These are phyloP conservation scores for Drosophila stalkeri DNA, from an alignment of 2,888 invertebrate species.

Conservation along the genomic window DNA sequence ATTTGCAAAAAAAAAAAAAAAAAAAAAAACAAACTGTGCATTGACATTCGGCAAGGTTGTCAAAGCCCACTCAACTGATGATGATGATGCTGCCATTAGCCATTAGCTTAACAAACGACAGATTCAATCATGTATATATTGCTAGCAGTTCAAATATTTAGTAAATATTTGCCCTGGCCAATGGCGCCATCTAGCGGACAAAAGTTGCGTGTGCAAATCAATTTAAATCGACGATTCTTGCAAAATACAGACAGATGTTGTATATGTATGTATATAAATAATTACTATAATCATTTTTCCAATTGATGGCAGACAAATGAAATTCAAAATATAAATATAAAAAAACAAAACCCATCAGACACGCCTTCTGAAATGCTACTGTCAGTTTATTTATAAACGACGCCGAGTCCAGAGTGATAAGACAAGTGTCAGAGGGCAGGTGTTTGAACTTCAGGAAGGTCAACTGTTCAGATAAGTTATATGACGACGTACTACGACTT, in stretches of 20 bases:
- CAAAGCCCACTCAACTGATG: slow-evolving; percentile 8
- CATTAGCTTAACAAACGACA: slow-evolving; percentile 28
- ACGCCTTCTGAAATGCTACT: slow-evolving; percentile 60
- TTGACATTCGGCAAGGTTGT: slow-evolving; percentile 67
- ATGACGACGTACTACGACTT: slow-evolving; percentile 4
- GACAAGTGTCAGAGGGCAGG: slow-evolving; percentile 70
- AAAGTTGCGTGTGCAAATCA: slow-evolving; percentile 17
- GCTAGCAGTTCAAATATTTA: slow-evolving; percentile 25
- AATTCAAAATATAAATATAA: neutral
- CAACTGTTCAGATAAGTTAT: slow-evolving; percentile 41
- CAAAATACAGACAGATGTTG: slow-evolving; percentile 10
- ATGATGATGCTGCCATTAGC: slow-evolving; percentile 16
- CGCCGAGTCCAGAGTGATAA: slow-evolving; percentile 54
- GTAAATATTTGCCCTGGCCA: slow-evolving; percentile 33
- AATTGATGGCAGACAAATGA: slow-evolving; percentile 26
- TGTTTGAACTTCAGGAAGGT: slow-evolving; percentile 75
- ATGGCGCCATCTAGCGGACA: slow-evolving; percentile 42
- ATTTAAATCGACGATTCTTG: slow-evolving; percentile 12
- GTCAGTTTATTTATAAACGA: slow-evolving; percentile 45
- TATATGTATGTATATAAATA: neutral
- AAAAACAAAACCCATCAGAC: slow-evolving; percentile 24
- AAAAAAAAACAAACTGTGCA: too few relatives aligned
- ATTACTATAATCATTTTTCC: slow-evolving; percentile 28
- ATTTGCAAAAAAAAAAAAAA: slow-evolving; percentile 40
- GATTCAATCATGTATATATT: slow-evolving; percentile 42